Evolutionary conservation across 1,140 invertebrate genomes (phyloP), one percentile per base, ranked within the genome.

Genomic region (Drosophila miranda): DNA sequence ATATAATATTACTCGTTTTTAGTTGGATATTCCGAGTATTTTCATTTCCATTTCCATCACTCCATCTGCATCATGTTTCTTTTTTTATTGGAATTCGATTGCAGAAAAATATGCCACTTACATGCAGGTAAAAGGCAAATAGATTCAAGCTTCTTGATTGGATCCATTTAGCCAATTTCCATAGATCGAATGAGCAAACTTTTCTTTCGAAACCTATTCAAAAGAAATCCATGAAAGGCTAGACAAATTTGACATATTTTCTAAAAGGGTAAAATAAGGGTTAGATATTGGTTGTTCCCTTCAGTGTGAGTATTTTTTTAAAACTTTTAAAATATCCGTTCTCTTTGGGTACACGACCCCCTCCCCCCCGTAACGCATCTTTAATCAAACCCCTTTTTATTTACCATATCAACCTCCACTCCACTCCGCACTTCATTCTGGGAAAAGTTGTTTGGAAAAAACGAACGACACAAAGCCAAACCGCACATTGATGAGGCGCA

Each of bases 11-110:
- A 13, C 34, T 38, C 34, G 11, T 5, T 38, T 38, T 38, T 38
- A 13, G 34, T 60, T 64, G 58, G 56, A 42, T 64, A 75, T 75
- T 60, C 46, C 53, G 61, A 41, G 34, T 45, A 52, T 58, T 68
- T 72, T 49, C 45, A 52, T 58, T 68, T 72, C 53, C 51, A 80
- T 86, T 72, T 63, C 64, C 46, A 79, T 68, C 59, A 16, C 16
- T 49, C 21, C 26, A 26, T 44, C 66, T 55, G 21, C n/a, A 11
- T 43, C 23, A 68, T 68, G 43, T 34, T 44, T 38, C 8, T 11
- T 34, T 7, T 55, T 55, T 55, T 9, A 54, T 54, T 14, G n/a
- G n/a, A 16, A 28, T 55, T 55, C 21, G 11, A 23, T 54, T 45
- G 23, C 63, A 67, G 44, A 30, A 16, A 44, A 60, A 43, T 51